phyloP scores from a whole-genome alignment of 2,888 invertebrate species.

The Notodonta ziczac region DNA sequence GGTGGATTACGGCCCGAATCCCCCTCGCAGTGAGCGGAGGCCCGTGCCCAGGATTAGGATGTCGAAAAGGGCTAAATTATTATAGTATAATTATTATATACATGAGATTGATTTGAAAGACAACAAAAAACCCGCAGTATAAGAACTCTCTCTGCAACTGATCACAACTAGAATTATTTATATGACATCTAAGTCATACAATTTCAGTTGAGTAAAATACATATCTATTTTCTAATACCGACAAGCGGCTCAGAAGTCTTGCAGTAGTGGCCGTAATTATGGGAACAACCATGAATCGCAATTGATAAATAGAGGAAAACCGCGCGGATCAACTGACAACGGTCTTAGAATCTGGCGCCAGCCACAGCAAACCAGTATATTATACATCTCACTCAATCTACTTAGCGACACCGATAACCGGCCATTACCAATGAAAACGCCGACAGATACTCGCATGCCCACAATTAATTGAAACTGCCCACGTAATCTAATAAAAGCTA shows the following conservation, averaged over 20 bases:
- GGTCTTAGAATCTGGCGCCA: slow-evolving; percentile 55
- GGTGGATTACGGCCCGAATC: too few relatives aligned
- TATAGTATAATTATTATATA: too few relatives aligned
- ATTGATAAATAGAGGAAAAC: slow-evolving; percentile 46
- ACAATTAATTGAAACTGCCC: slow-evolving; percentile 84
- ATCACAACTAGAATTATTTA: too few relatives aligned
- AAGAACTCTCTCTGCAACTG: too few relatives aligned
- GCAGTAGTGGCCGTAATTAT: slow-evolving; percentile 22
- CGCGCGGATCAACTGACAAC: slow-evolving; percentile 44
- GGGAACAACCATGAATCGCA: slow-evolving; percentile 32
- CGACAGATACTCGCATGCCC: slow-evolving; percentile 75
- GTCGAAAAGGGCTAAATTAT: too few relatives aligned
- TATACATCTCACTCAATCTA: slow-evolving; percentile 77
- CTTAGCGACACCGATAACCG: slow-evolving; percentile 79
- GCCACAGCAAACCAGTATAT: slow-evolving; percentile 62
- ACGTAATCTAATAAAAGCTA: slow-evolving; percentile 84
- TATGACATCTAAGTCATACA: too few relatives aligned
- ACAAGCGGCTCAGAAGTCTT: slow-evolving; percentile 7
- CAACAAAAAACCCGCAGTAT: too few relatives aligned
- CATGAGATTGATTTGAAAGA: too few relatives aligned
- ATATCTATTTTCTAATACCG: too few relatives aligned
- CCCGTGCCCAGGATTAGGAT: too few relatives aligned
- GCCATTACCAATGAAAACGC: slow-evolving; percentile 77
- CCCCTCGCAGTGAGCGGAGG: too few relatives aligned
- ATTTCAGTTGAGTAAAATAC: too few relatives aligned